A percentile compares a stretch with the other conserved stretches of the same genome.
Conservation (phyloP, 2,797 vertebrate species). For the Lithobates pipiens region DNA sequence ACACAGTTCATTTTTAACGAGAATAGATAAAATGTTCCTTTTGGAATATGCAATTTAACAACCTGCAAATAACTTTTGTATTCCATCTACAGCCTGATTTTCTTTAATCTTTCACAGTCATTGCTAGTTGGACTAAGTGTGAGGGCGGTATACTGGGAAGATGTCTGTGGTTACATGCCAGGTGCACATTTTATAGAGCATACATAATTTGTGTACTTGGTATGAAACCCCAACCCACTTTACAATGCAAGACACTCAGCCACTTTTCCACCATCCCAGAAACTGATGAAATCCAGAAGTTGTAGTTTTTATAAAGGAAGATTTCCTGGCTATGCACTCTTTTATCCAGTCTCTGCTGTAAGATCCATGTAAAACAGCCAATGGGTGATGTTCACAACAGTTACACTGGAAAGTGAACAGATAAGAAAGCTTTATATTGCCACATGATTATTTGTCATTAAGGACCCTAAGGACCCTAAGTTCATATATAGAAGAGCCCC, state of each 20-base stretch:
- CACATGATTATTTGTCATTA: neutral
- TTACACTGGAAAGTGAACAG: constrained; percentile 25
- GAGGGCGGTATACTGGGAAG: constrained; percentile 47
- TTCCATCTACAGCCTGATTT: constrained; percentile 6
- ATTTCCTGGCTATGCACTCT: constrained; percentile 29
- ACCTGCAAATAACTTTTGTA: constrained; percentile 14
- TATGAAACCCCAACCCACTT: constrained; percentile 55
- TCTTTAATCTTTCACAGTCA: constrained; percentile 31
- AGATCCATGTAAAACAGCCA: constrained; percentile 46
- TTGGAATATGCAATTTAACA: constrained; percentile 7
- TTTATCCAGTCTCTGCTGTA: constrained; percentile 38
- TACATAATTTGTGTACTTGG: constrained; percentile 51
- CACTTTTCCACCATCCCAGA: constrained; percentile 39
- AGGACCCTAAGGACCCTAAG: neutral
- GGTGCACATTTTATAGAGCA: constrained; percentile 58
- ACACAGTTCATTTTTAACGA: neutral
- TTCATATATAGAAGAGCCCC: no score
- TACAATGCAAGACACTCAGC: constrained; percentile 40
- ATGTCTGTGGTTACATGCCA: constrained; percentile 54
- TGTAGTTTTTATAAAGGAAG: constrained; percentile 42
- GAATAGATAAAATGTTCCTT: constrained; percentile 3
- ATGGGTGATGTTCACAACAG: constrained; percentile 24
- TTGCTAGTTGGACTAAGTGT: constrained; percentile 25
- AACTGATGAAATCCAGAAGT: constrained; percentile 57
- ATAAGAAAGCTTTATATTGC: constrained; percentile 3